Evolutionary conservation across 2,888 invertebrate species (phyloP).

Genomic region (Andrena trimmerana): DNA sequence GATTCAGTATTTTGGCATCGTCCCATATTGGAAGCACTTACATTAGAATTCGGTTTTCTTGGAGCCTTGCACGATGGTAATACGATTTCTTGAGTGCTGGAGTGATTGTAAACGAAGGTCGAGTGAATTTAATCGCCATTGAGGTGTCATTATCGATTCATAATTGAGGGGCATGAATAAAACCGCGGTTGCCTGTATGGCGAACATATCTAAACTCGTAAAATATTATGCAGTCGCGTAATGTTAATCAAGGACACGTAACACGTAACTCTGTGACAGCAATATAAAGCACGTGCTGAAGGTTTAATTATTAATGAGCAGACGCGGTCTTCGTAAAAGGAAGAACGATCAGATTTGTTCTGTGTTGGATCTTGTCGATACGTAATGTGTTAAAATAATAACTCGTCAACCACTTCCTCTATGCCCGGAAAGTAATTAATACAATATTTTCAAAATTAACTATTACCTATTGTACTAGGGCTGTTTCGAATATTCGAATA

Average conservation of each 20-base stretch:
- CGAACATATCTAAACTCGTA: slow-evolving; percentile 31
- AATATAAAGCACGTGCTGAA: slow-evolving; percentile 48
- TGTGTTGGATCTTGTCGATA: background rate
- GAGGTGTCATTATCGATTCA: slow-evolving; percentile 2
- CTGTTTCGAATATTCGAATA: too few relatives aligned
- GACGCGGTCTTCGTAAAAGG: slow-evolving; percentile 17
- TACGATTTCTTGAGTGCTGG: background rate
- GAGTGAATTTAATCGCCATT: background rate
- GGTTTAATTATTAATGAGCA: slow-evolving; percentile 45
- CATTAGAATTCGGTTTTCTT: too few relatives aligned
- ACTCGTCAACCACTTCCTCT: too few relatives aligned
- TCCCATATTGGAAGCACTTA: too few relatives aligned
- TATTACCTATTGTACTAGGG: too few relatives aligned
- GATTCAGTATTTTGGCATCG: background rate
- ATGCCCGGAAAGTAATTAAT: too few relatives aligned
- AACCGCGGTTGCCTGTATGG: background rate
- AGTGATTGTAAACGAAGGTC: background rate
- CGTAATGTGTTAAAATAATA: background rate
- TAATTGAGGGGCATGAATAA: slow-evolving; percentile 19
- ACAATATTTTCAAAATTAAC: too few relatives aligned
- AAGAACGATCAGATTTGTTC: slow-evolving; percentile 8
- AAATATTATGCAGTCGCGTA: slow-evolving; percentile 22
- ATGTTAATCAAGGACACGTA: slow-evolving; percentile 42
- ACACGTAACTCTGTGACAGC: slow-evolving; percentile 45
- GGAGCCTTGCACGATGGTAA: too few relatives aligned